These are phyloP conservation scores for Eueides isabella DNA, from an alignment of 1,140 invertebrate species.

Conservation along the genomic window DNA sequence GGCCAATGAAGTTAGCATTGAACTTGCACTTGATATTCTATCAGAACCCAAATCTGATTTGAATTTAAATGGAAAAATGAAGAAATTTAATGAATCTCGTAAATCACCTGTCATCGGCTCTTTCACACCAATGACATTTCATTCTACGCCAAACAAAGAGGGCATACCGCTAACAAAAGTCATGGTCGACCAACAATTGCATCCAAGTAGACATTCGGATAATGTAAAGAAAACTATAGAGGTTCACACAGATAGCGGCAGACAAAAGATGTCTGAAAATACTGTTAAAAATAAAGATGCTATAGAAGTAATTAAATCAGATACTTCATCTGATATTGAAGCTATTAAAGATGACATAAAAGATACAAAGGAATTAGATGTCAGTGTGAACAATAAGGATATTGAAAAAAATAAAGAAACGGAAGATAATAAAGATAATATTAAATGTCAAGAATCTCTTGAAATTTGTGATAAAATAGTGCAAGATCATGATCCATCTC, in stretches of 20 bases:
- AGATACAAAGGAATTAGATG: neutral
- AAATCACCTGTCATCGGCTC: constrained; percentile 72
- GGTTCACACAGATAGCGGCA: constrained; percentile 68
- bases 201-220: constrained; percentile 72
- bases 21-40: constrained; percentile 27
- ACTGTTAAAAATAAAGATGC: constrained; percentile 43
- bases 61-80: constrained; percentile 68
- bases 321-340: neutral
- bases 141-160: constrained; percentile 76
- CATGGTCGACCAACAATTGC: constrained; percentile 73
- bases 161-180: constrained; percentile 73
- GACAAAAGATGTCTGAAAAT: constrained; percentile 55
- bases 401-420: neutral
- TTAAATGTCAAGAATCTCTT: constrained; percentile 1
- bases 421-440: neutral
- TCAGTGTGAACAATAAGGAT: neutral
- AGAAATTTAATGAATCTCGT: constrained; percentile 71
- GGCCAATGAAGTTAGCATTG: constrained; percentile 30
- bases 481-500: neutral
- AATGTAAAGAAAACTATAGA: constrained; percentile 76
- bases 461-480: neutral
- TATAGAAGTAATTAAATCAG: constrained; percentile 39
- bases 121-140: constrained; percentile 71
- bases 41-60: constrained; percentile 58
- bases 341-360: neutral